Base-by-base conservation (phyloP, 2,888 invertebrate species). In the Belgica antarctica region DNA sequence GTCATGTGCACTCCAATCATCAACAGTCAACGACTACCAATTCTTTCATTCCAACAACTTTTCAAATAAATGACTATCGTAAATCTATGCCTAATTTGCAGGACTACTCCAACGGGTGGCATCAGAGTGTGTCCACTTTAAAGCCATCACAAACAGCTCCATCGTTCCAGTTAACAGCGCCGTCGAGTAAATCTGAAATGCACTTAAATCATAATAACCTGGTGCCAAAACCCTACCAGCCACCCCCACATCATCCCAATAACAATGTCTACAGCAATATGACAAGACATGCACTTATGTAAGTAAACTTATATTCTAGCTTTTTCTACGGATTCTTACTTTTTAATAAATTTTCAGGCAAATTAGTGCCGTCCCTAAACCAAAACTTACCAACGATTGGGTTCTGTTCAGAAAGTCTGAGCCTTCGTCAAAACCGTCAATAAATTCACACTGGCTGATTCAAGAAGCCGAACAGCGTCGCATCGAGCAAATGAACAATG, bases 391-490 rank as follows among this genome's bases (percentile, higher is more conserved):
- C 72, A 79, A 80, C 72, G 79, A 78, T 12, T 80, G 80, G 80
- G 78, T 80, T 22, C 79, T 80, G 72, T 77, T 71, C 25, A 83
- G 85, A 71, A 87, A 85, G 73, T 80, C 81, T 2, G 82, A 86
- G 75, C 83, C 86, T 0, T 79, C 82, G 19, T n/a, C n/a, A n/a
- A 83, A 83, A 74, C 87, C 85, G 74, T 87, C 87, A 76, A 89
- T 89, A 75, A 86, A 85, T 75, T 91, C 94, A 74, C 94, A 96
- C 77, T 95, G 95, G 95, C 83, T 96, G n/a, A 88, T 93, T 77
- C 83, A 94, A 87, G 95, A 96, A 78, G 94, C 95, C 0, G 95
- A 96, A 77, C 88, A 94, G 75, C 83, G 94, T 25, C 83, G 94
- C 72, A 84, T 92, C 74, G 85, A 85, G 36, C 87, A 88, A 75